Evolutionary conservation across 2,113 vertebrate species (phyloP).

Genomic region (Trinectes maculatus): DNA sequence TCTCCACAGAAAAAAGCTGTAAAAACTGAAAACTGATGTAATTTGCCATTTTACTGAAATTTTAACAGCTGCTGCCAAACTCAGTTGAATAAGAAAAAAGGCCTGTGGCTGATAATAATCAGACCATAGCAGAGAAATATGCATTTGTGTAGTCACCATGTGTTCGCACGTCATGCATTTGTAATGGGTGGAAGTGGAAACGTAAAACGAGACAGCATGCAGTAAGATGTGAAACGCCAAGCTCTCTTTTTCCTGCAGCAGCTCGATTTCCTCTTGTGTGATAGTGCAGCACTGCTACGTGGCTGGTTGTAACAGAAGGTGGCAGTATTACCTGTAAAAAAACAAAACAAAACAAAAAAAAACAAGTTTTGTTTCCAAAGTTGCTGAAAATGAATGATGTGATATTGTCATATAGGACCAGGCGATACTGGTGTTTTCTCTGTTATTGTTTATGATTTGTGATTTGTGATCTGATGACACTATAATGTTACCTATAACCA

Average conservation of each 20-base stretch:
- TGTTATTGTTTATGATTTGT: too few relatives aligned
- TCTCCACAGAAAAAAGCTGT: too few relatives aligned
- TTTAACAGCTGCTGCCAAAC: background rate
- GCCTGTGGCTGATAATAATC: background rate
- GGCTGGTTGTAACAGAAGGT: background rate
- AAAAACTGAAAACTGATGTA: too few relatives aligned
- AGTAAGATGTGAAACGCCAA: background rate
- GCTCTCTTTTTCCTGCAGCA: too few relatives aligned
- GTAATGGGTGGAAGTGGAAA: background rate
- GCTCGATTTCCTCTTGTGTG: too few relatives aligned
- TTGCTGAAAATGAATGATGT: too few relatives aligned
- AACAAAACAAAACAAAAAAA: too few relatives aligned
- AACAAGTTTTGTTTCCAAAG: background rate
- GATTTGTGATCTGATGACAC: background rate
- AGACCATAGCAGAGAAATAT: background rate
- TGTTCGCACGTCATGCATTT: background rate
- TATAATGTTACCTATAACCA: background rate
- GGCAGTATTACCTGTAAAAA: conserved; percentile 1
- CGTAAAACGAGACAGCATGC: too few relatives aligned
- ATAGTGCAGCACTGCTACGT: background rate
- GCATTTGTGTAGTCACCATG: background rate
- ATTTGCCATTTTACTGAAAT: background rate
- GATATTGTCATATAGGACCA: too few relatives aligned
- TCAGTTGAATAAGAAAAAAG: background rate
- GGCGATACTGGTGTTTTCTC: background rate